Conservation (phyloP, 2,113 vertebrate genomes). For the Cariama cristata region DNA sequence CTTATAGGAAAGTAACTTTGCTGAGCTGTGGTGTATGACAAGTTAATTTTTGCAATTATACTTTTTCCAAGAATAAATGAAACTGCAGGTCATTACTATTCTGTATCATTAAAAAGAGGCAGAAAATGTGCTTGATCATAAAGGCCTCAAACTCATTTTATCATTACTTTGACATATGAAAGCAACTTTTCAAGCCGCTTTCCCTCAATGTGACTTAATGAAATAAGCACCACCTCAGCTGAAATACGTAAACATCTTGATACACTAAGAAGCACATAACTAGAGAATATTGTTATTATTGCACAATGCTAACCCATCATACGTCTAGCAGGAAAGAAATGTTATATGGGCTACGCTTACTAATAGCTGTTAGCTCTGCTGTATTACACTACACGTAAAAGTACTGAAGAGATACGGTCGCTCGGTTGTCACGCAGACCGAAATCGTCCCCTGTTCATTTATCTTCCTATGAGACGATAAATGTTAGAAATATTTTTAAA, state of each 20-base stretch:
- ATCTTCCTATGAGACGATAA: constrained; percentile 44
- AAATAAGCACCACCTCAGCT: constrained; percentile 68
- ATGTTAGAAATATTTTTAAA: constrained; percentile 40
- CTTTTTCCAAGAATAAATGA: constrained; percentile 85
- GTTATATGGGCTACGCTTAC: not conserved
- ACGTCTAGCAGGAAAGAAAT: constrained; percentile 10
- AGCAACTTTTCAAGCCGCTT: constrained; percentile 71
- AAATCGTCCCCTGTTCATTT: constrained; percentile 49
- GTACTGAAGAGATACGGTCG: constrained; percentile 12
- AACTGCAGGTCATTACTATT: constrained; percentile 77
- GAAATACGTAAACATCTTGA: constrained; percentile 58
- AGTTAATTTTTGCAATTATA: constrained; percentile 87
- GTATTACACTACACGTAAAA: not conserved
- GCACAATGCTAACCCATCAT: constrained; percentile 14
- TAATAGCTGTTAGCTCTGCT: constrained; percentile 51
- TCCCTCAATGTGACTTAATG: constrained; percentile 63
- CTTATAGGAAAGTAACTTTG: constrained; percentile 82
- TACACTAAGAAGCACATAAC: constrained; percentile 36
- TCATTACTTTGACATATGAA: constrained; percentile 70
- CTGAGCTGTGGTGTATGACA: constrained; percentile 84
- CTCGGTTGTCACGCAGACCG: constrained; percentile 38
- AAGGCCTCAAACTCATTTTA: constrained; percentile 72
- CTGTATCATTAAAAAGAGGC: constrained; percentile 76
- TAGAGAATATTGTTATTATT: constrained; percentile 35
- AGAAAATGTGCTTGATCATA: constrained; percentile 72